Conservation (phyloP, 2,797 vertebrate species). For the Cyprinella venusta region DNA sequence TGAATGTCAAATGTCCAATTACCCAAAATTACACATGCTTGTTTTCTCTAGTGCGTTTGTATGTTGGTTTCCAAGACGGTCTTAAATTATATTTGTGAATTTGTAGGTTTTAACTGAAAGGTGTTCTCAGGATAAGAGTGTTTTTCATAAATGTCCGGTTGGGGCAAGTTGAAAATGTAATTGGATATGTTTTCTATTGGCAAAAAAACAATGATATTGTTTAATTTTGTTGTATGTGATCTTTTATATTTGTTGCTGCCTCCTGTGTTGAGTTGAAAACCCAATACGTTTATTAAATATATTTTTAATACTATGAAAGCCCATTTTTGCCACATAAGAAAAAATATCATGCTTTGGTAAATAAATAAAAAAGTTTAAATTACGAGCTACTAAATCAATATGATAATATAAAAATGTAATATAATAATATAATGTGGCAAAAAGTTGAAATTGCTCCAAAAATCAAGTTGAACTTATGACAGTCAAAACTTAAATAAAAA, state of each 20-base stretch:
- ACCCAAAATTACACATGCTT: not conserved
- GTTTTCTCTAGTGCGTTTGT: not conserved
- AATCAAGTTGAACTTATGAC: not conserved
- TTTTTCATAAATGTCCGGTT: not conserved
- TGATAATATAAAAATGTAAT: too few relatives aligned
- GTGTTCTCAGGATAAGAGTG: not conserved
- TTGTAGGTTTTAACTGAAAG: constrained; percentile 1
- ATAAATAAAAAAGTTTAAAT: not conserved
- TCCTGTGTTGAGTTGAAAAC: not conserved
- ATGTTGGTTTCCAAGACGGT: not conserved
- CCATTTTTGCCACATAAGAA: not conserved
- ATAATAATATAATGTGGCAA: not conserved
- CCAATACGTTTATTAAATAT: not conserved
- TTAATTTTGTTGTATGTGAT: not conserved
- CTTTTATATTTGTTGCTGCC: not conserved
- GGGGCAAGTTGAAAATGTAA: not conserved
- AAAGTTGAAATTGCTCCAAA: not conserved
- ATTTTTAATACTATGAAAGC: not conserved
- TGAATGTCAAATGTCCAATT: not conserved
- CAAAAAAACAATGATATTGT: not conserved
- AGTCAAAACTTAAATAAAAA: not conserved
- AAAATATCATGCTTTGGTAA: not conserved
- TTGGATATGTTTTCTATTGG: not conserved
- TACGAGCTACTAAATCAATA: not conserved
- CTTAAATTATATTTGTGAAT: not conserved